Percentiles rank a stretch among this genome's conserved stretches.
Evolutionary conservation across 1,140 invertebrate genomes (phyloP).

Genomic region (Leptinotarsa defecta): DNA sequence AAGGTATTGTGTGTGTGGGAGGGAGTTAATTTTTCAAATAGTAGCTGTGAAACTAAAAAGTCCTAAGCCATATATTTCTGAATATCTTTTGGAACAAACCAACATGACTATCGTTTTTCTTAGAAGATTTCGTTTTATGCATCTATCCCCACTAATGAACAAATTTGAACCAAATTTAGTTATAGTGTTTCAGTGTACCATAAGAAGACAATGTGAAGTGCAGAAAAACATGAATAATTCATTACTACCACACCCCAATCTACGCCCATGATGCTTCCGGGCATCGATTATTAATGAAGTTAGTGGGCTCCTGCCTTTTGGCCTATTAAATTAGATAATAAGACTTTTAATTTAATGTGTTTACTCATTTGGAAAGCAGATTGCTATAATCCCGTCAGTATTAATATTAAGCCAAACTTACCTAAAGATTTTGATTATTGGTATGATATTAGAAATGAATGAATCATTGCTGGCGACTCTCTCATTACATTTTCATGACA

Average conservation of each 20-base stretch:
- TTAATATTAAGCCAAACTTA: neutral
- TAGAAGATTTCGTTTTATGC: too few relatives aligned
- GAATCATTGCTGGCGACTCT: too few relatives aligned
- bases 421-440: neutral
- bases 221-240: neutral
- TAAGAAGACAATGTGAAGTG: neutral
- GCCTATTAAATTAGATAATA: conserved; percentile 21
- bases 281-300: conserved; percentile 24
- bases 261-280: neutral
- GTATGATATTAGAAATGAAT: too few relatives aligned
- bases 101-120: too few relatives aligned
- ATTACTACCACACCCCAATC: neutral
- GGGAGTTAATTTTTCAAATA: too few relatives aligned
- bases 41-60: too few relatives aligned
- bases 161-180: neutral
- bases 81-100: too few relatives aligned
- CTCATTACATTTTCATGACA: too few relatives aligned
- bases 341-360: conserved; percentile 23
- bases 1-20: too few relatives aligned
- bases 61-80: too few relatives aligned
- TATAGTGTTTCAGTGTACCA: conserved; percentile 1
- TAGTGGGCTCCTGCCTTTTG: conserved; percentile 18
- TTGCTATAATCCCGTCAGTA: conserved; percentile 7
- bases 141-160: neutral
- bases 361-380: conserved; percentile 16